These are phyloP conservation scores for Brevipalpus yothersi DNA, from an alignment of 1,140 invertebrate species.

Conservation along the genomic window DNA sequence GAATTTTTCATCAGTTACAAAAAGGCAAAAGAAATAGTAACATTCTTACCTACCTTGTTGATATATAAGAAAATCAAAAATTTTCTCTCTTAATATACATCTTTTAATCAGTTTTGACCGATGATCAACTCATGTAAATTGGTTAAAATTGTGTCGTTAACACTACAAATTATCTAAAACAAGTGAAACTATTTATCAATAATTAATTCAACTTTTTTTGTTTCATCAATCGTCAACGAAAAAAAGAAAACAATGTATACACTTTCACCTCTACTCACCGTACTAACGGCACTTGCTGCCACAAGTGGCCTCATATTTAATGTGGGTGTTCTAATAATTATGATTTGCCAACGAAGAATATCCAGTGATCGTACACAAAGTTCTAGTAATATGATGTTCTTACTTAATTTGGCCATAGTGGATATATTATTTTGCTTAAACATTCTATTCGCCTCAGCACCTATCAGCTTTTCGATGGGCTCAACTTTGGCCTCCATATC, in stretches of 20 bases:
- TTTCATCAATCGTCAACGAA: neutral
- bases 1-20: too few relatives aligned
- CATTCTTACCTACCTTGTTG: too few relatives aligned
- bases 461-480: conserved; percentile 18
- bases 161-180: neutral
- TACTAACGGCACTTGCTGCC: conserved; percentile 2
- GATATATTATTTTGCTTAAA: conserved; percentile 35
- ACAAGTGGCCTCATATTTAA: conserved; percentile 11
- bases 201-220: neutral
- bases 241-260: neutral
- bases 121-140: too few relatives aligned
- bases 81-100: too few relatives aligned
- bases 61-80: too few relatives aligned
- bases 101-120: too few relatives aligned
- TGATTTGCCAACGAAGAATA: conserved; percentile 20
- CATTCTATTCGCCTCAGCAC: conserved; percentile 25
- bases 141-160: neutral
- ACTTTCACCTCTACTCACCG: neutral
- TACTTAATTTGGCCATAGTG: conserved; percentile 40
- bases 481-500: neutral
- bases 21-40: too few relatives aligned
- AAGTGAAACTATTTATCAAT: neutral
- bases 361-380: conserved; percentile 12
- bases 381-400: conserved; percentile 37
- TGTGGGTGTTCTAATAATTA: conserved; percentile 11